Base-by-base conservation (phyloP, 2,113 vertebrate species). In the Irena cyanogastra region DNA sequence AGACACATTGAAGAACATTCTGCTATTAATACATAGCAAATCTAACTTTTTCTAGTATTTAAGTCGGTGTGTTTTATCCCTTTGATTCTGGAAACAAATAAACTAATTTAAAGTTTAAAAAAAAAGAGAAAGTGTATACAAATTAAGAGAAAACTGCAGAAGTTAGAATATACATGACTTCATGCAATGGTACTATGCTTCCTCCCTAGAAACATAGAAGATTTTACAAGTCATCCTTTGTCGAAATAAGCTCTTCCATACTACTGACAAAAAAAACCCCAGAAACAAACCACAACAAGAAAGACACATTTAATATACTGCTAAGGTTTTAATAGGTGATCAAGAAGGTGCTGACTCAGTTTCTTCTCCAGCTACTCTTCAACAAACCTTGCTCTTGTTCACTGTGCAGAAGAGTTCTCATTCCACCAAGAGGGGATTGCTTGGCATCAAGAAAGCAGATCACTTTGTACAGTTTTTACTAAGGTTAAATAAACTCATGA, bases 401-500 rank as follows among this genome's bases (percentile, higher is more conserved):
- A 64, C 53, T 63, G 68, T 64, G 89, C 78, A 49, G 80, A 88
- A 84, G 81, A 94, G 93, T 84, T 90, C 30, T 17, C 37, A 39
- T 47, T 45, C 89, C 81, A 84, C 18, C 65, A 47, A 28, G 28
- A 87, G 92, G 63, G 71, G 66, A 7, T 21, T 53, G 45, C 84
- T 31, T 83, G 63, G 65, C 47, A 69, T 33, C 13, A 47, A 6
- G 60, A 61, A 81, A 19, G 78, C 20, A 13, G 47, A 70, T 98
- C 97, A 99, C 94, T 99, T 98, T 66, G 97, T 98, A 54, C 98
- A 98, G 59, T 99, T 98, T 33, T 85, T 44, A 49, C 8, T 21
- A 19, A 94, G 28, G 68, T 97, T 93, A 85, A 99, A 99, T 74
- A 99, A 98, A 68, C 28, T 57, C 93, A 98, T 94, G 28, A 99